phyloP scores from a whole-genome alignment of 1,140 invertebrate genomes.

The Sitophilus oryzae region DNA sequence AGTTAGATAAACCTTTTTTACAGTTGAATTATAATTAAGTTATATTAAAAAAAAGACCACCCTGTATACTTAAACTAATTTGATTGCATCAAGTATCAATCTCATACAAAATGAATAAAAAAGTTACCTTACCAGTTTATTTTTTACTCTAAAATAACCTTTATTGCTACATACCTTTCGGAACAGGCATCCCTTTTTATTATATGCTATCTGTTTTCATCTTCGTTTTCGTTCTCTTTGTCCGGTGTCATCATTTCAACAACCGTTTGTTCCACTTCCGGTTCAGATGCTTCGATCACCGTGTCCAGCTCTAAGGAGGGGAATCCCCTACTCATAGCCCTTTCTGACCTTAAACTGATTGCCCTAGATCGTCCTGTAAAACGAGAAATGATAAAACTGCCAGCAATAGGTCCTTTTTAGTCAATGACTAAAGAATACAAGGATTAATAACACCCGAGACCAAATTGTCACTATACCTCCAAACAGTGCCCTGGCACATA shows the following conservation, averaged over 20 bases:
- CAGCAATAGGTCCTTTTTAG: not conserved
- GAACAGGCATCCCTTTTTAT: constrained; percentile 28
- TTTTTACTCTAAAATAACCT: too few relatives aligned
- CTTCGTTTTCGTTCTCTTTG: constrained; percentile 44
- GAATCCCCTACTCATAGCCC: constrained; percentile 58
- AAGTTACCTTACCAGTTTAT: too few relatives aligned
- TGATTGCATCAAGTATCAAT: too few relatives aligned
- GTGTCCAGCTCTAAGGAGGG: constrained; percentile 72
- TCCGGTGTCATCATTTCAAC: constrained; percentile 53
- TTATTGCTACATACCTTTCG: constrained; percentile 35
- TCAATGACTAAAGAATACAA: not conserved
- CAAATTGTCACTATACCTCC: too few relatives aligned
- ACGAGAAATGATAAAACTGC: not conserved
- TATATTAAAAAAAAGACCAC: too few relatives aligned
- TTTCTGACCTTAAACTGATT: constrained; percentile 58
- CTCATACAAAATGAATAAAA: too few relatives aligned
- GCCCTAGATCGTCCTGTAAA: constrained; percentile 45
- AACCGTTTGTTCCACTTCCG: constrained; percentile 51
- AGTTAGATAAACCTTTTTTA: too few relatives aligned
- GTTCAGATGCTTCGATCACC: constrained; percentile 72
- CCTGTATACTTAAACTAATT: too few relatives aligned
- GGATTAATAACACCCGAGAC: too few relatives aligned
- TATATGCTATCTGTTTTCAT: constrained; percentile 47
- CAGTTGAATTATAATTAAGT: too few relatives aligned
- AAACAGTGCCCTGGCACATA: too few relatives aligned